phyloP scores from a whole-genome alignment of 2,113 vertebrate genomes.

The Propithecus coquereli region DNA sequence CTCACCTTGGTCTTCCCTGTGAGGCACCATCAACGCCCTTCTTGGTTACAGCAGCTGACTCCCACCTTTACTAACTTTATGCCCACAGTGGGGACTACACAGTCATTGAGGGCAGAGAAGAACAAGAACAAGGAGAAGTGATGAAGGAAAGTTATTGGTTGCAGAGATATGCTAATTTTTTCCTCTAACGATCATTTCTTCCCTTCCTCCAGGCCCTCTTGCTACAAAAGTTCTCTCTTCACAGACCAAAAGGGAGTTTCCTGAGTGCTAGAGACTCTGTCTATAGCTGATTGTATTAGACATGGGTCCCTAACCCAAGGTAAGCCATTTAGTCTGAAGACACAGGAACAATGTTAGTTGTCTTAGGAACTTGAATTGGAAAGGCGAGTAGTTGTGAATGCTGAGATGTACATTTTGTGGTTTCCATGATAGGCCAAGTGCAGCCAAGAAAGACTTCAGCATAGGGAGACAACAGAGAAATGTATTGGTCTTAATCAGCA shows the following conservation, averaged over 20 bases:
- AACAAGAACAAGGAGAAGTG: not conserved
- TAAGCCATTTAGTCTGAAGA: not conserved
- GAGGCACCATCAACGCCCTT: not conserved
- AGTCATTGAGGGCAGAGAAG: not conserved
- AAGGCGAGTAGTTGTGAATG: slow-evolving; percentile 15
- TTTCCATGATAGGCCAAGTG: not conserved
- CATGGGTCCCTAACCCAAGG: not conserved
- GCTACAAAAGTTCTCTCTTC: not conserved
- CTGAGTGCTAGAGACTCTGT: not conserved
- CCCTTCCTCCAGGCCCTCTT: not conserved
- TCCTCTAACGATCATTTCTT: not conserved
- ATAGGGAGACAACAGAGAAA: not conserved
- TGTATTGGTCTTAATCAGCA: not conserved
- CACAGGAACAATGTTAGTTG: not conserved
- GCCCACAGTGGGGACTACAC: not conserved
- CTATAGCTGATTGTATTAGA: not conserved
- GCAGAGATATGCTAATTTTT: not conserved
- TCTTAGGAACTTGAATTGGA: slow-evolving; percentile 5
- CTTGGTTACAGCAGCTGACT: not conserved
- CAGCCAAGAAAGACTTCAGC: not conserved
- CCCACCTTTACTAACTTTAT: not conserved
- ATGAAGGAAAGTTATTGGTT: not conserved
- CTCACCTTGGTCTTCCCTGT: not conserved
- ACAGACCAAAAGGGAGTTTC: not conserved
- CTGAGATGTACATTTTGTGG: not conserved